Conservation (phyloP, 2,888 invertebrate genomes). For the Euplexia lucipara region DNA sequence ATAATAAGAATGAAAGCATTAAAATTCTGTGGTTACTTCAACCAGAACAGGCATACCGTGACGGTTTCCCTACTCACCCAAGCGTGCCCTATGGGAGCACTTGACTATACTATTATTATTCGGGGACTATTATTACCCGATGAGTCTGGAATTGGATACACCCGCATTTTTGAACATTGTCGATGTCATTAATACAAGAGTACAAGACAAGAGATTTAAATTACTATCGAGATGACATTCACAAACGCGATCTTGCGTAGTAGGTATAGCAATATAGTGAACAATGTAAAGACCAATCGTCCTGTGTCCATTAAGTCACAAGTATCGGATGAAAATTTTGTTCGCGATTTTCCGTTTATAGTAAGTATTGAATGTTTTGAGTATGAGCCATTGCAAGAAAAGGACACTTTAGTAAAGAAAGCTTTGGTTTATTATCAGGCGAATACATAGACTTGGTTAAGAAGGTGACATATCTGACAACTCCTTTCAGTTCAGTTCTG, state of each 20-base stretch:
- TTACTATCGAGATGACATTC: too few species aligned
- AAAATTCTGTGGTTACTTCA: conserved; percentile 69
- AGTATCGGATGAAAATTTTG: too few species aligned
- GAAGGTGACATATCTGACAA: background rate
- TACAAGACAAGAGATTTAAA: too few species aligned
- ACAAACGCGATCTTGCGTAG: too few species aligned
- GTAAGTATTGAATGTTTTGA: conserved; percentile 35
- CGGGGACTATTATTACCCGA: conserved; percentile 52
- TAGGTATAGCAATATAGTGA: too few species aligned
- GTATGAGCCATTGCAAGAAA: background rate
- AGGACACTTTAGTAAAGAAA: background rate
- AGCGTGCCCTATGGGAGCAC: conserved; percentile 77
- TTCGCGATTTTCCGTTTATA: too few species aligned
- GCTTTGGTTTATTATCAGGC: background rate
- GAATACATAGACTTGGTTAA: background rate
- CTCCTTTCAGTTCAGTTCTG: conserved; percentile 1
- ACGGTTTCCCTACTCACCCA: conserved; percentile 72
- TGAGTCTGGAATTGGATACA: conserved; percentile 45
- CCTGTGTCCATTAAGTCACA: too few species aligned
- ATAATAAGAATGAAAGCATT: conserved; percentile 70
- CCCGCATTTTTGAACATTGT: conserved; percentile 55
- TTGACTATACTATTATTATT: conserved; percentile 62
- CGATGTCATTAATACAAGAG: conserved; percentile 11
- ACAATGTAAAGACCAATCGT: too few species aligned
- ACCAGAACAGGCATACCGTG: conserved; percentile 79